These are phyloP conservation scores for Herpetotheres cachinnans DNA, from an alignment of 2,113 vertebrate species.

Conservation along the genomic window DNA sequence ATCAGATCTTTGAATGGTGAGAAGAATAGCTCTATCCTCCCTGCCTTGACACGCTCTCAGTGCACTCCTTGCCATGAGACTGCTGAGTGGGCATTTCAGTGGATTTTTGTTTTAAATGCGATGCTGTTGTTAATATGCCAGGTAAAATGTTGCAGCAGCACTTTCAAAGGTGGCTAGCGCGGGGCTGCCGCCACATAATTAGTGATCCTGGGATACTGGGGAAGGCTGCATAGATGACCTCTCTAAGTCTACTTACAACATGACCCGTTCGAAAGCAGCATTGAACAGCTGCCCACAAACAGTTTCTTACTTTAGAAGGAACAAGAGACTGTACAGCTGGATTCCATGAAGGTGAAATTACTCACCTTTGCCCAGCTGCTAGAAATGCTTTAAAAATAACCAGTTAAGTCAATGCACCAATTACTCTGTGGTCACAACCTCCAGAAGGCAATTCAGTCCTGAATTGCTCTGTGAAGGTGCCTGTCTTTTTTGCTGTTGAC, in stretches of 20 bases:
- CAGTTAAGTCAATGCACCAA: not conserved
- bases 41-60: not conserved
- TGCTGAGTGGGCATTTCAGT: not conserved
- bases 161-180: not conserved
- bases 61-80: not conserved
- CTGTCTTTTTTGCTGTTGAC: not conserved
- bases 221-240: not conserved
- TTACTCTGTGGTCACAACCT: not conserved
- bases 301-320: not conserved
- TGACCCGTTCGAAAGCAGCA: not conserved
- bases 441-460: not conserved
- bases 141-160: not conserved
- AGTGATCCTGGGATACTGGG: not conserved
- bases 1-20: not conserved
- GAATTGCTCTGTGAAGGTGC: not conserved
- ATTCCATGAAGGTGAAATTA: not conserved
- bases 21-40: not conserved
- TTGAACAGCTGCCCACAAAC: not conserved
- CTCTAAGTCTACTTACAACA: not conserved
- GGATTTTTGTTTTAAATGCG: not conserved
- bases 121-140: not conserved
- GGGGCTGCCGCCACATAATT: not conserved
- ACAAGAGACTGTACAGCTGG: not conserved
- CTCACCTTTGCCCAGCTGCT: not conserved
- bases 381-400: not conserved